Conservation (phyloP, 2,888 invertebrate genomes). For the Drosophila tripunctata region DNA sequence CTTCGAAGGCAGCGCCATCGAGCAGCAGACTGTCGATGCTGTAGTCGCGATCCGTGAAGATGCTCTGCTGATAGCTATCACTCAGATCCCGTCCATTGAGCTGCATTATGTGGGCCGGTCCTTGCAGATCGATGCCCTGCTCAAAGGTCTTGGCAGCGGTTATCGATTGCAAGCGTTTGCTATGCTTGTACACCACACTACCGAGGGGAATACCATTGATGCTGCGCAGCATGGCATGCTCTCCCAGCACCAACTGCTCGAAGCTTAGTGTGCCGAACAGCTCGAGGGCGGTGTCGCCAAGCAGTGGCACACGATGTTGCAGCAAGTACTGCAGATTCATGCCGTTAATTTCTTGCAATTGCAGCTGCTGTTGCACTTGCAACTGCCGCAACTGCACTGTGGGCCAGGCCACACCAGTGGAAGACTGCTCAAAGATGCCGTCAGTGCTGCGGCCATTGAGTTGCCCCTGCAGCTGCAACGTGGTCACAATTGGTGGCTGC, state of each 20-base stretch:
- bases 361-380: constrained; percentile 50
- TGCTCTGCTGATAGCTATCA: constrained; percentile 69
- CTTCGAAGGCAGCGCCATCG: constrained; percentile 67
- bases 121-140: constrained; percentile 64
- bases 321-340: constrained; percentile 76
- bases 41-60: constrained; percentile 72
- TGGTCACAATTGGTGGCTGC: constrained; percentile 47
- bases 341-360: constrained; percentile 66
- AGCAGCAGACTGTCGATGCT: constrained; percentile 74
- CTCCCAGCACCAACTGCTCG: constrained; percentile 70
- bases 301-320: constrained; percentile 72
- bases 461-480: constrained; percentile 52
- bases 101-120: constrained; percentile 72
- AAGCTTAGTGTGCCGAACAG: constrained; percentile 77
- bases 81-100: constrained; percentile 73
- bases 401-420: constrained; percentile 49
- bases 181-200: constrained; percentile 64
- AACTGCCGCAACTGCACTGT: constrained; percentile 49
- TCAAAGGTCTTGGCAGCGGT: constrained; percentile 68
- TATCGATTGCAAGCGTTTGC: constrained; percentile 68
- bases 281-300: constrained; percentile 67
- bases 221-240: constrained; percentile 60
- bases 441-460: constrained; percentile 59
- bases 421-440: constrained; percentile 55
- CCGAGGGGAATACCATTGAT: constrained; percentile 77